phyloP scores from a whole-genome alignment of 2,797 vertebrate genomes.

The Rhinophrynus dorsalis region DNA sequence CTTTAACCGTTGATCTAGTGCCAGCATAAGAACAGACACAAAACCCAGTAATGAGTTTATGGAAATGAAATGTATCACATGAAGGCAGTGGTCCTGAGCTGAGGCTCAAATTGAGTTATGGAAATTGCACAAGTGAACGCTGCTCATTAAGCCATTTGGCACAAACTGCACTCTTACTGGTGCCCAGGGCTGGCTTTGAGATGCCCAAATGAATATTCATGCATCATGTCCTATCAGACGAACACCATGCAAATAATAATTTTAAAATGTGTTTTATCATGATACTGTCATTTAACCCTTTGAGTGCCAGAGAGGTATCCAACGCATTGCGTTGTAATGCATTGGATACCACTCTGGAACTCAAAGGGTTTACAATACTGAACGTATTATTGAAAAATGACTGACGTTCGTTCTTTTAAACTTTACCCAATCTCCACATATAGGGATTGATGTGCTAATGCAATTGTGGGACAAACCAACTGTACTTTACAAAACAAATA shows the following conservation, averaged over 20 bases:
- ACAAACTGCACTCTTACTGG: neutral
- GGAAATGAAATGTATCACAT: constrained; percentile 8
- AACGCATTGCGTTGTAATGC: too few relatives aligned
- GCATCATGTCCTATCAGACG: neutral
- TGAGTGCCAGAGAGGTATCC: too few relatives aligned
- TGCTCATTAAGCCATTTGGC: constrained; percentile 15
- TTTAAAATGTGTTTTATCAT: neutral
- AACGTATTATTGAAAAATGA: neutral
- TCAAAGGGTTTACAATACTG: too few relatives aligned
- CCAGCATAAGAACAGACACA: neutral
- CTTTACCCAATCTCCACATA: neutral
- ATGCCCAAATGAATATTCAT: constrained; percentile 25
- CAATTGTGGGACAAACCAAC: too few relatives aligned
- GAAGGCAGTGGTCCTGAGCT: constrained; percentile 9
- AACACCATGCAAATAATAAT: constrained; percentile 4
- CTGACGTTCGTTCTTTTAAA: neutral
- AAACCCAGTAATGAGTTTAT: constrained; percentile 12
- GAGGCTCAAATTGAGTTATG: constrained; percentile 24
- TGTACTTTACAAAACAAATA: too few relatives aligned
- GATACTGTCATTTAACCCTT: too few relatives aligned
- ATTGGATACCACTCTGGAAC: too few relatives aligned
- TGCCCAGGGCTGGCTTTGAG: neutral
- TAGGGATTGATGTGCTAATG: too few relatives aligned
- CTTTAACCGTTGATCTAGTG: neutral
- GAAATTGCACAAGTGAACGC: constrained; percentile 23